A percentile compares a stretch with the other conserved stretches of the same genome.
These are phyloP conservation scores for Tamandua tetradactyla DNA, from an alignment of 2,797 vertebrate species.

Conservation along the genomic window DNA sequence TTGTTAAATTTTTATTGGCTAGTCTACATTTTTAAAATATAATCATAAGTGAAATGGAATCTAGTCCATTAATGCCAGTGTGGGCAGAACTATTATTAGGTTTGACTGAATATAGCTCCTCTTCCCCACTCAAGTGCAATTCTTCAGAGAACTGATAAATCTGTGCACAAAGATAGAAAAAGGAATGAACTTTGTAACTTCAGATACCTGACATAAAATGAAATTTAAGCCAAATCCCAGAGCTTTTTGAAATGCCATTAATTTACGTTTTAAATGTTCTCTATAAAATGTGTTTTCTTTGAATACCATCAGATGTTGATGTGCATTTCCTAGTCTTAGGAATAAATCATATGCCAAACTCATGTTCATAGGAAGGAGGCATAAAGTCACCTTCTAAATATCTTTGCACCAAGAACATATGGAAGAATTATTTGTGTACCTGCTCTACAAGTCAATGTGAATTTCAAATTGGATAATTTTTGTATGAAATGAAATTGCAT, in stretches of 20 bases:
- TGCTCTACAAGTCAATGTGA: neutral
- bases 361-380: neutral
- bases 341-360: neutral
- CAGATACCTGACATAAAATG: conserved; percentile 68
- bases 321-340: conserved; percentile 38
- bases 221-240: conserved; percentile 63
- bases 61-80: conserved; percentile 42
- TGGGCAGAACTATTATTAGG: conserved; percentile 63
- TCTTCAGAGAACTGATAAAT: conserved; percentile 59
- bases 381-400: neutral
- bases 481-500: neutral
- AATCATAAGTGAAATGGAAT: conserved; percentile 56
- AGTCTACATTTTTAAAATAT: conserved; percentile 1
- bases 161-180: conserved; percentile 71
- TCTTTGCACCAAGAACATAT: neutral
- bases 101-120: conserved; percentile 58
- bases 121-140: conserved; percentile 48
- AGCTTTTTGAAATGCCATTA: conserved; percentile 40
- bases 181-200: conserved; percentile 72
- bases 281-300: conserved; percentile 43
- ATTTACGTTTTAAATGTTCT: conserved; percentile 65
- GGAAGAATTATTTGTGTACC: neutral
- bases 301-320: neutral
- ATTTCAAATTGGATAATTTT: neutral
- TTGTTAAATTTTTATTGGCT: neutral